Percentiles rank a stretch among this genome's conserved stretches.
Evolutionary conservation across 2,113 vertebrate species (phyloP).

Genomic region (Rhodinocichla rosea): DNA sequence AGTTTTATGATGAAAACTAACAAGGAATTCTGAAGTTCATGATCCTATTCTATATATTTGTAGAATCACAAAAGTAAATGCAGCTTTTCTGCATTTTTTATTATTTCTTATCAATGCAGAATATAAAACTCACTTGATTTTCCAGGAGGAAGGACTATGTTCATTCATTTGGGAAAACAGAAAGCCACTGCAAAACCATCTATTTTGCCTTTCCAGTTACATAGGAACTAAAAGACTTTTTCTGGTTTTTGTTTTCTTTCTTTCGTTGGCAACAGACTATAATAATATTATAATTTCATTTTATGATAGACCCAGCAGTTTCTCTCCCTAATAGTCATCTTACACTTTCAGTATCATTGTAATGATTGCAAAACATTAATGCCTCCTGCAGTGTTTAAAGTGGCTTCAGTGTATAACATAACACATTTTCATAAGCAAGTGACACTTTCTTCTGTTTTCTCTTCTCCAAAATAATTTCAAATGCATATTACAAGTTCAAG

Average conservation of each 20-base stretch:
- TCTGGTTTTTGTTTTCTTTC: conserved; percentile 22
- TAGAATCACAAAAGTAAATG: neutral
- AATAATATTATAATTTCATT: conserved; percentile 49
- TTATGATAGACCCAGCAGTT: conserved; percentile 13
- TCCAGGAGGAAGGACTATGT: neutral
- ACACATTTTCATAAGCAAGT: conserved; percentile 11
- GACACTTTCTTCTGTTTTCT: neutral
- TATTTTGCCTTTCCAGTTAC: neutral
- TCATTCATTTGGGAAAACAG: conserved; percentile 16
- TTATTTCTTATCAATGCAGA: neutral
- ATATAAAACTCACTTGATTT: neutral
- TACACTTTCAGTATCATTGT: neutral
- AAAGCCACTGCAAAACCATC: conserved; percentile 8
- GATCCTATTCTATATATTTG: neutral
- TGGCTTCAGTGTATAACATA: neutral
- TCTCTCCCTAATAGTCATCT: neutral
- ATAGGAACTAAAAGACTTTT: neutral
- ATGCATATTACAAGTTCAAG: neutral
- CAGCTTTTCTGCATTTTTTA: neutral
- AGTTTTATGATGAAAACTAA: neutral
- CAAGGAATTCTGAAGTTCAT: neutral
- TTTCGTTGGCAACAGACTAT: neutral
- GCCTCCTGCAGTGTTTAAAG: conserved; percentile 30
- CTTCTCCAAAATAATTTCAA: neutral
- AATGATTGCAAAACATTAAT: conserved; percentile 28